phyloP scores from a whole-genome alignment of 2,113 vertebrate genomes.

The Elanus axillaris region DNA sequence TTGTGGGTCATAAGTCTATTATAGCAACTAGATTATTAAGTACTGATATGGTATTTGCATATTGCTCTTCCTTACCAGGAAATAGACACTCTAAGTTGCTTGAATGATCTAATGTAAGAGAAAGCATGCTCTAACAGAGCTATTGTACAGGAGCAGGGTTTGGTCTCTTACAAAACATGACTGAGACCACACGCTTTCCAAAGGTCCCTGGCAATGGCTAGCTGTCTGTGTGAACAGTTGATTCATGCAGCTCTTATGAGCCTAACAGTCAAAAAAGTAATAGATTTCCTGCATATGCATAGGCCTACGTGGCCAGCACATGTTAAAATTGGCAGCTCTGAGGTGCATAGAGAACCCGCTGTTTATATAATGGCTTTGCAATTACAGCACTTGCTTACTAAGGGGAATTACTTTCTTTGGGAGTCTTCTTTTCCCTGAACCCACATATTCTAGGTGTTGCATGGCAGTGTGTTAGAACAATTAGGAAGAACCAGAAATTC shows the following conservation, averaged over 20 bases:
- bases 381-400: background rate
- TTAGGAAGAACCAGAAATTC: background rate
- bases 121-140: background rate
- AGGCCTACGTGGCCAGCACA: background rate
- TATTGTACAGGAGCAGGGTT: background rate
- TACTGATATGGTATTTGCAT: background rate
- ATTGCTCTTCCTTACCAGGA: background rate
- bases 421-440: background rate
- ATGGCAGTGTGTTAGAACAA: background rate
- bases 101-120: background rate
- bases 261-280: background rate
- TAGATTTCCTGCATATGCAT: background rate
- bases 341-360: background rate
- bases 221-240: background rate
- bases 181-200: background rate
- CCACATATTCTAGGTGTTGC: background rate
- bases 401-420: background rate
- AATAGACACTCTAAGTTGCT: background rate
- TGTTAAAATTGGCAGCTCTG: background rate
- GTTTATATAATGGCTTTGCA: background rate
- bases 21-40: background rate
- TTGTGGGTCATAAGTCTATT: background rate
- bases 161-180: background rate
- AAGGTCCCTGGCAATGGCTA: background rate
- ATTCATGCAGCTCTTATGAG: background rate